Evolutionary conservation across 2,797 vertebrate genomes (phyloP), one percentile per base, ranked within the genome.

Genomic region (Catamblyrhynchus diadema): DNA sequence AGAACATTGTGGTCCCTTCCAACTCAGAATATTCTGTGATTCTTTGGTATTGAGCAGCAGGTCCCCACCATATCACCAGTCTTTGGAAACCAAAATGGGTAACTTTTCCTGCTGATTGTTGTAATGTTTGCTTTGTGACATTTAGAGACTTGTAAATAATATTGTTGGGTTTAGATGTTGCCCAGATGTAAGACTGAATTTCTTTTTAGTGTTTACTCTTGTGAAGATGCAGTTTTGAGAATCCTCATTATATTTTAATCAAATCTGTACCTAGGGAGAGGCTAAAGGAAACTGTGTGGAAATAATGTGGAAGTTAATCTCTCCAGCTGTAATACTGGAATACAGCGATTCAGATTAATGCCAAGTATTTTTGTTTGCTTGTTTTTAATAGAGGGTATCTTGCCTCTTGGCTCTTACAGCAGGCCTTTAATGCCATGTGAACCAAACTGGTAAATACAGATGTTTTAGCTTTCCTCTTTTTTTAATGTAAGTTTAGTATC

Each of bases 161-260:
- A 8, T 4, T 78, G 33, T 53, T 94, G 65, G 56, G 60, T 93
- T 51, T 82, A 74, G 53, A 82, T 87, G 27, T 61, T 88, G 54
- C 70, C 59, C 30, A 66, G 16, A 75, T 94, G 47, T 72, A 79
- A 51, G 72, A 42, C 27, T 61, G 15, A 33, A 82, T 89, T 93
- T 92, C 39, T 89, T 95, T 79, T 81, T 81, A 72, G 33, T 86
- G 69, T 90, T 93, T 93, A 75, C 27, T 83, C 47, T 70, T 84
- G 72, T 91, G 96, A 91, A 86, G 90, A 91, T 93, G 53, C 59
- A 70, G 37, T 94, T 92, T 91, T 66, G 50, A 94, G 87, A 64
- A 86, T 90, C 72, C 84, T 94, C 82, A 88, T 95, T 92, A 94
- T 86, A 91, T 90, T 93, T 94, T 94, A 94, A 95, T 96, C 77